phyloP scores from a whole-genome alignment of 2,113 vertebrate genomes.

The Elephas maximus region DNA sequence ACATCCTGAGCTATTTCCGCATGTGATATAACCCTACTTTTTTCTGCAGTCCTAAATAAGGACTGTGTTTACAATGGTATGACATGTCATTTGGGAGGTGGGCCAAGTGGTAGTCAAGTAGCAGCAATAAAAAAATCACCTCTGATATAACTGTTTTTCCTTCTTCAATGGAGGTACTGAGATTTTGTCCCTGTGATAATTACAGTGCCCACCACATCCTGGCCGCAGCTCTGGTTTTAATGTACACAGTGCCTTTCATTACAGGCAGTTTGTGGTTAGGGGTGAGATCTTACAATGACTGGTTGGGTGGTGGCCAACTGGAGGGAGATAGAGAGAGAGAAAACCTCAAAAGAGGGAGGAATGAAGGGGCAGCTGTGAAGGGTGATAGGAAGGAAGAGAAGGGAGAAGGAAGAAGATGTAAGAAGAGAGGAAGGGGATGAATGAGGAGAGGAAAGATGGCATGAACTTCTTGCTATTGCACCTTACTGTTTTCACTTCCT shows the following conservation, averaged over 20 bases:
- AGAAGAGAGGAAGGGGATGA: not conserved
- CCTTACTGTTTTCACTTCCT: not conserved
- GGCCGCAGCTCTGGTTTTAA: conserved; percentile 38
- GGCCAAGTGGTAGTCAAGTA: conserved; percentile 66
- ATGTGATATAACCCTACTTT: conserved; percentile 56
- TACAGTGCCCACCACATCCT: conserved; percentile 34
- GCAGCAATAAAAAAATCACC: conserved; percentile 42
- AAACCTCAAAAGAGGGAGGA: conserved; percentile 54
- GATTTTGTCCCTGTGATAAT: conserved; percentile 27
- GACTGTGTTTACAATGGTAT: conserved; percentile 68
- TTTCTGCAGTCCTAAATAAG: conserved; percentile 71
- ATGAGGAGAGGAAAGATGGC: not conserved
- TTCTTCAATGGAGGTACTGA: conserved; percentile 66
- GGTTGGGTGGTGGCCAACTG: conserved; percentile 66
- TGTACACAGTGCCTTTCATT: conserved; percentile 63
- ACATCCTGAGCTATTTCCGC: conserved; percentile 49
- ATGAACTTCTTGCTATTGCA: not conserved
- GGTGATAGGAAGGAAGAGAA: not conserved
- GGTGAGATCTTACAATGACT: conserved; percentile 51
- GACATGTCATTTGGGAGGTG: conserved; percentile 64
- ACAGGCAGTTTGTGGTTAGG: conserved; percentile 61
- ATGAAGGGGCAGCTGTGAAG: conserved; percentile 38
- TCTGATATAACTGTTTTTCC: conserved; percentile 11
- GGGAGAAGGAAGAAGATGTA: not conserved
- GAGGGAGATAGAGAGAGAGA: conserved; percentile 50